phyloP scores from a whole-genome alignment of 2,888 invertebrate species.

The Sminthurides aquaticus region DNA sequence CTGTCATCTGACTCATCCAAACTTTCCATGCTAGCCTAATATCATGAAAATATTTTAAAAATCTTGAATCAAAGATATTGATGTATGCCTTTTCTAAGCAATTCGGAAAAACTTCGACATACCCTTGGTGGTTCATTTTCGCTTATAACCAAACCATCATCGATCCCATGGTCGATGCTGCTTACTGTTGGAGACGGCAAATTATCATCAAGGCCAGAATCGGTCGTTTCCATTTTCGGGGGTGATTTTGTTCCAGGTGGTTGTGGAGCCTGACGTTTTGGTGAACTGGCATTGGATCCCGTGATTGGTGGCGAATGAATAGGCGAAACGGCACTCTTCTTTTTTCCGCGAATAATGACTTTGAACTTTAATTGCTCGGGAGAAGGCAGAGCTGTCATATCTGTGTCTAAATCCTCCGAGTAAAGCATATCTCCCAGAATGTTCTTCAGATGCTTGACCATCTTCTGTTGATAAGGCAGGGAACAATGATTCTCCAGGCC shows the following conservation, averaged over 20 bases:
- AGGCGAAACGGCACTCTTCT: constrained; percentile 17
- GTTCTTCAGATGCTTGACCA: constrained; percentile 48
- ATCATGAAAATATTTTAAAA: no score
- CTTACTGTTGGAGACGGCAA: constrained; percentile 6
- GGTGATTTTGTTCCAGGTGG: constrained; percentile 1
- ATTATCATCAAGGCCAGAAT: not conserved
- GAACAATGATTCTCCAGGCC: constrained; percentile 53
- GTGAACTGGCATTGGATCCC: not conserved
- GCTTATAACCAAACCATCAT: constrained; percentile 30
- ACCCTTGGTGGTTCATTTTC: constrained; percentile 35
- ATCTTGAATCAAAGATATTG: no score
- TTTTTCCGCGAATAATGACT: constrained; percentile 50
- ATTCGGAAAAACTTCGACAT: constrained; percentile 9
- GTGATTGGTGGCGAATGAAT: constrained; percentile 17
- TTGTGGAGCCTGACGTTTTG: not conserved
- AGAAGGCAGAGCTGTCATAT: constrained; percentile 48
- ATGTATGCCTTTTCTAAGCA: not conserved
- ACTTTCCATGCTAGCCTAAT: constrained; percentile 39
- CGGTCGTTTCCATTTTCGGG: not conserved
- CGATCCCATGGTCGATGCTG: constrained; percentile 14
- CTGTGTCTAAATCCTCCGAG: constrained; percentile 46
- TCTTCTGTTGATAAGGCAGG: constrained; percentile 47
- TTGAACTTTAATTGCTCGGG: constrained; percentile 50
- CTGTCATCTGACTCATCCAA: constrained; percentile 43
- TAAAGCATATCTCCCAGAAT: constrained; percentile 48